Evolutionary conservation across 2,113 vertebrate species (phyloP).

Genomic region (Nettapus auritus): DNA sequence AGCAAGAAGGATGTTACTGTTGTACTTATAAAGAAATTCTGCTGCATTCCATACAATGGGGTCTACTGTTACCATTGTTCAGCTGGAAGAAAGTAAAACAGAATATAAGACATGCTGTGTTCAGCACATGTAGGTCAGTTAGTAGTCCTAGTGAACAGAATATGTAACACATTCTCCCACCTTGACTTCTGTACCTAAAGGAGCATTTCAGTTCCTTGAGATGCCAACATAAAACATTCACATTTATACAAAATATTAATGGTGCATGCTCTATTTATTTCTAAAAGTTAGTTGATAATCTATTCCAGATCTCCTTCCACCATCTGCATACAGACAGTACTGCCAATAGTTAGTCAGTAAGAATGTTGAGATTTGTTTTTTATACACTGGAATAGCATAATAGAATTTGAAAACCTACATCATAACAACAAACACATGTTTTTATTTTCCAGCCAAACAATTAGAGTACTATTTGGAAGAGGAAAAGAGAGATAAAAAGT

Average conservation of each 20-base stretch:
- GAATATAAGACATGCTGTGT: background rate
- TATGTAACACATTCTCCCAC: background rate
- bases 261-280: slow-evolving; percentile 57
- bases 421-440: slow-evolving; percentile 69
- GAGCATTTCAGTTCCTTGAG: background rate
- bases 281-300: slow-evolving; percentile 49
- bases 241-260: slow-evolving; percentile 32
- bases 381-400: slow-evolving; percentile 61
- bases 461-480: slow-evolving; percentile 1
- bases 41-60: background rate
- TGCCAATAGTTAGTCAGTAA: slow-evolving; percentile 63
- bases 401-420: slow-evolving; percentile 62
- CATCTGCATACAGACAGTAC: slow-evolving; percentile 21
- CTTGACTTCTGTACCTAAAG: background rate
- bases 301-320: slow-evolving; percentile 49
- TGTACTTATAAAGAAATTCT: background rate
- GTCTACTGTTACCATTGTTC: background rate
- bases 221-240: background rate
- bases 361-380: slow-evolving; percentile 54
- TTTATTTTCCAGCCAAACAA: slow-evolving; percentile 60
- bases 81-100: background rate
- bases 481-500: slow-evolving; percentile 15
- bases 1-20: background rate
- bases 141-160: background rate
- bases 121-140: background rate